Percentiles rank a stretch among this genome's conserved stretches.
phyloP scores from a whole-genome alignment of 2,797 vertebrate genomes.

The Glyptemys insculpta region DNA sequence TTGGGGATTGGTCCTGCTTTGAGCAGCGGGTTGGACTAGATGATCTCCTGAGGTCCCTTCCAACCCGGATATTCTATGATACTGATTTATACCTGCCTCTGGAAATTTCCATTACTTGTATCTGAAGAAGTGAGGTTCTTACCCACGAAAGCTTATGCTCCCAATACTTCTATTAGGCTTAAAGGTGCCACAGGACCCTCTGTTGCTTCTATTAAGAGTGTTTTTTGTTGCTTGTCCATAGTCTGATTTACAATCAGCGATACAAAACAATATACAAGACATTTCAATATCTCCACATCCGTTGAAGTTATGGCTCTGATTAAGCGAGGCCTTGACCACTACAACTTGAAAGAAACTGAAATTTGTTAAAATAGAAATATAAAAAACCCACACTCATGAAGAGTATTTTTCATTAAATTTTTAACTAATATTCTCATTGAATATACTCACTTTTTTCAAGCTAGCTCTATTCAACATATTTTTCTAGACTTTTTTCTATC shows the following conservation, averaged over 20 bases:
- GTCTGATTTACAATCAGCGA: neutral
- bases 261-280: neutral
- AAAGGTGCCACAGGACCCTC: no score
- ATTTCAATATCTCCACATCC: neutral
- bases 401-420: neutral
- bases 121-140: no score
- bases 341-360: neutral
- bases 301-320: neutral
- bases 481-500: neutral
- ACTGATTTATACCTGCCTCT: no score
- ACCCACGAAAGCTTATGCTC: no score
- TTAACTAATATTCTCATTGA: neutral
- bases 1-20: no score
- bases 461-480: neutral
- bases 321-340: neutral
- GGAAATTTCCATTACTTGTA: no score
- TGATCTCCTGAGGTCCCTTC: no score
- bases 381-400: no score
- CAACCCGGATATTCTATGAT: no score
- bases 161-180: no score
- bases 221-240: neutral
- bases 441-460: neutral
- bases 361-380: neutral
- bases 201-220: neutral
- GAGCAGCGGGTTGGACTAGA: no score